Percentiles rank a stretch among this genome's conserved stretches.
Conservation (phyloP, 2,888 invertebrate species). For the Hemithea aestivaria region DNA sequence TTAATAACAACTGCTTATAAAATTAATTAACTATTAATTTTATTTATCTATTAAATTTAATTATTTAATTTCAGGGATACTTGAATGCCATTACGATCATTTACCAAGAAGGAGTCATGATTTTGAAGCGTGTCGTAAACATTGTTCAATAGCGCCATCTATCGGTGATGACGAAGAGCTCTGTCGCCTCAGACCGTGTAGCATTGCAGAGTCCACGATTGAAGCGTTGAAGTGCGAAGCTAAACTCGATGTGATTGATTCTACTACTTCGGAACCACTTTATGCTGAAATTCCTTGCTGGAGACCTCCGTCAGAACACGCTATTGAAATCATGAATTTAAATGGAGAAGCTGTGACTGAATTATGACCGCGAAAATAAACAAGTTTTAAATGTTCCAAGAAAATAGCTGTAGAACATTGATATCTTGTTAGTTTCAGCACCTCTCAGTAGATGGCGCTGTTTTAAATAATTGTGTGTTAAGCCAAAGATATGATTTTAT, state of each 20-base stretch:
- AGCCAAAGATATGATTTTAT: constrained; percentile 32
- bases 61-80: constrained; percentile 52
- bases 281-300: constrained; percentile 84
- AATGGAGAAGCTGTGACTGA: constrained; percentile 75
- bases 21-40: no score
- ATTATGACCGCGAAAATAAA: constrained; percentile 54
- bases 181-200: constrained; percentile 45
- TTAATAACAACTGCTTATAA: no score
- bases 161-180: constrained; percentile 45
- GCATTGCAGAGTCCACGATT: constrained; percentile 60
- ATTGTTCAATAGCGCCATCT: constrained; percentile 60
- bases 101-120: constrained; percentile 66
- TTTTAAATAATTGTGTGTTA: constrained; percentile 18
- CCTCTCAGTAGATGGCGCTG: constrained; percentile 47
- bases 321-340: constrained; percentile 61
- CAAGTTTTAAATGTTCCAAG: constrained; percentile 1
- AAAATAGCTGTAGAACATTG: constrained; percentile 1
- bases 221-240: constrained; percentile 71
- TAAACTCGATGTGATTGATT: constrained; percentile 59
- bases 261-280: constrained; percentile 76
- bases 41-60: no score
- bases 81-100: constrained; percentile 83
- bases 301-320: constrained; percentile 70
- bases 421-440: constrained; percentile 20
- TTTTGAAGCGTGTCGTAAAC: constrained; percentile 44